Percentiles rank a stretch among this genome's conserved stretches.
phyloP scores from a whole-genome alignment of 2,113 vertebrate species.

The Pteruthius melanotis region DNA sequence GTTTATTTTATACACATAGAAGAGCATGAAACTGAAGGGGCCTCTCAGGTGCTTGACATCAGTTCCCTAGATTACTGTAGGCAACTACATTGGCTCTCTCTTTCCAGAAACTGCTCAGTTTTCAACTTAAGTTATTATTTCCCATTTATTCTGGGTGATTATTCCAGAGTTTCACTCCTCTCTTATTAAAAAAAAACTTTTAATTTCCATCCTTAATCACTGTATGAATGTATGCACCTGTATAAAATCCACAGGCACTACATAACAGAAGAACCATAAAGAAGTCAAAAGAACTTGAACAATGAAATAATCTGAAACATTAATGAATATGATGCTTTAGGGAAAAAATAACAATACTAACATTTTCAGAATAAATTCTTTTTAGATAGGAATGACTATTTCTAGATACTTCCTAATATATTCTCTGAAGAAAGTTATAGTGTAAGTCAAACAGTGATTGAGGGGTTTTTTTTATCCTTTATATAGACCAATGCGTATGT shows the following conservation, averaged over 20 bases:
- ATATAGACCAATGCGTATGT: not conserved
- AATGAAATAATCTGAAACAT: not conserved
- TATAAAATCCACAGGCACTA: not conserved
- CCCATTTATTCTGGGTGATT: not conserved
- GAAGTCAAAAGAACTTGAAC: not conserved
- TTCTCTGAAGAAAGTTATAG: not conserved
- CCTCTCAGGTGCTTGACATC: not conserved
- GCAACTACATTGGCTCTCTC: not conserved
- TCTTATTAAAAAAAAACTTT: not conserved
- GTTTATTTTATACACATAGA: not conserved
- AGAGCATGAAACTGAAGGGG: not conserved
- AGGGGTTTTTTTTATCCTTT: not conserved
- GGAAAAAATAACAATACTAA: not conserved
- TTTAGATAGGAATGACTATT: not conserved
- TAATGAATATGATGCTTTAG: not conserved
- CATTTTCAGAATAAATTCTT: not conserved
- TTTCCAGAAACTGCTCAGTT: not conserved
- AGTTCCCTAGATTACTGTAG: not conserved
- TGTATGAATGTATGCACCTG: not conserved
- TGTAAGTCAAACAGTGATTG: not conserved
- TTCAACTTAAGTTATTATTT: not conserved
- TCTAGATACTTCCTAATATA: not conserved
- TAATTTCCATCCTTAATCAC: not conserved
- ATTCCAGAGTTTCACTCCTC: not conserved
- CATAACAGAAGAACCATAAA: not conserved